Conservation (phyloP, 2,113 vertebrate species). For the Prinia subflava region DNA sequence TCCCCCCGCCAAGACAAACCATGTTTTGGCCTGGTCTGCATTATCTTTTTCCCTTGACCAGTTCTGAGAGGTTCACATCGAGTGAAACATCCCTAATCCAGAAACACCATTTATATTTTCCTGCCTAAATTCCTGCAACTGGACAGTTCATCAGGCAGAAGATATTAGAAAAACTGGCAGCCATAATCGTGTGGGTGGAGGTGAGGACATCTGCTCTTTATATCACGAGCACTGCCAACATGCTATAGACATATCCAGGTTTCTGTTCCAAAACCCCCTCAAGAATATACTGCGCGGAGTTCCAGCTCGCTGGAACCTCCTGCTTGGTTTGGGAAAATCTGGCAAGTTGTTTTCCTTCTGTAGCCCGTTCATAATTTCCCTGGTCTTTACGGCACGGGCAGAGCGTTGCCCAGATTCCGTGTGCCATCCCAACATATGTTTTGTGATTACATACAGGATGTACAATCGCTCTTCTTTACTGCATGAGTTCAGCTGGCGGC, state of each 20-base stretch:
- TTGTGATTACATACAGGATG: slow-evolving; percentile 54
- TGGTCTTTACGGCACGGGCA: slow-evolving; percentile 42
- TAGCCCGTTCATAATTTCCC: slow-evolving; percentile 45
- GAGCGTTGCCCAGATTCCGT: slow-evolving; percentile 62
- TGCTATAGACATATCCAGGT: slow-evolving; percentile 51
- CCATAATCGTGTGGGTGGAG: slow-evolving; percentile 51
- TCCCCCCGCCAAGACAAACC: neutral
- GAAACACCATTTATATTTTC: slow-evolving; percentile 10
- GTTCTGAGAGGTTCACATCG: neutral
- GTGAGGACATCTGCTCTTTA: slow-evolving; percentile 69
- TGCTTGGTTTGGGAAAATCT: slow-evolving; percentile 55
- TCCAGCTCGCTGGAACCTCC: slow-evolving; percentile 61
- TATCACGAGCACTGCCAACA: slow-evolving; percentile 53
- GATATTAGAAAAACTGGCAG: slow-evolving; percentile 68
- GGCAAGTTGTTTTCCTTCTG: slow-evolving; percentile 49
- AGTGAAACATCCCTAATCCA: neutral
- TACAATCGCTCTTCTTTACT: slow-evolving; percentile 59
- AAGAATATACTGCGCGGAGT: slow-evolving; percentile 37
- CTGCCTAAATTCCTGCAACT: slow-evolving; percentile 45
- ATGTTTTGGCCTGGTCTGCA: neutral
- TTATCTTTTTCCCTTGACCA: neutral
- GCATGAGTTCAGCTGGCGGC: slow-evolving; percentile 48
- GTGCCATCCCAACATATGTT: slow-evolving; percentile 59
- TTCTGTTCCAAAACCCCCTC: slow-evolving; percentile 67
- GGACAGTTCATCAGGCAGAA: slow-evolving; percentile 66